A percentile compares a stretch with the other conserved stretches of the same genome.
Conservation (phyloP, 2,797 vertebrate species). For the Tarsius wallacei region DNA sequence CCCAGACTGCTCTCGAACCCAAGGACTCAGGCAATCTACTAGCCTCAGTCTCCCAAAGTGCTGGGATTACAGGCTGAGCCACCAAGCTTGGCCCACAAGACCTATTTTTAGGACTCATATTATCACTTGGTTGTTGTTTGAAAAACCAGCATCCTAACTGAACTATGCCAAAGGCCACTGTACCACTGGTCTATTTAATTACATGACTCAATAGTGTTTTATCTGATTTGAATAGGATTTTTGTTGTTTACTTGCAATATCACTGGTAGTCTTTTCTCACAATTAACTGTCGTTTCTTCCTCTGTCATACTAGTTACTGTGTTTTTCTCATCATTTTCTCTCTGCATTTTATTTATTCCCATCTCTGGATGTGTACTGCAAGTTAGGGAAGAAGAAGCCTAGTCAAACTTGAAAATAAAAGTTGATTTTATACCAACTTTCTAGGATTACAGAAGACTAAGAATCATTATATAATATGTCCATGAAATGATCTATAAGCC, state of each 20-base stretch:
- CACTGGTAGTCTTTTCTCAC: not conserved
- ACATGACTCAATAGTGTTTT: not conserved
- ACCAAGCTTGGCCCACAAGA: too few species aligned
- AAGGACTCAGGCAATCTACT: too few species aligned
- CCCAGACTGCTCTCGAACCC: too few species aligned
- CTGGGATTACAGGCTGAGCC: too few species aligned
- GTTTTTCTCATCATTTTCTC: not conserved
- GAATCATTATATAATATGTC: not conserved
- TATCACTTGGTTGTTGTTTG: not conserved
- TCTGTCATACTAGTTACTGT: not conserved
- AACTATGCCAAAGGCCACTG: not conserved
- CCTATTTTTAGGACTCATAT: not conserved
- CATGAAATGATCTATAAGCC: not conserved
- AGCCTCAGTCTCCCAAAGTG: too few species aligned
- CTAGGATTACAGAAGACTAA: not conserved
- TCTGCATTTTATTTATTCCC: not conserved
- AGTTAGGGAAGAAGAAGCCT: not conserved
- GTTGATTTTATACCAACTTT: not conserved
- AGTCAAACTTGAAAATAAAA: slow-evolving; percentile 53
- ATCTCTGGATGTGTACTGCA: not conserved
- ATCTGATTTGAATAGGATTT: not conserved
- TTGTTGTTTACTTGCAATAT: not conserved
- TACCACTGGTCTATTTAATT: not conserved
- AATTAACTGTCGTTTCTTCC: not conserved
- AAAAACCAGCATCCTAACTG: not conserved